Evolutionary conservation across 2,113 vertebrate genomes (phyloP).

Genomic region (Leptodactylus fuscus): DNA sequence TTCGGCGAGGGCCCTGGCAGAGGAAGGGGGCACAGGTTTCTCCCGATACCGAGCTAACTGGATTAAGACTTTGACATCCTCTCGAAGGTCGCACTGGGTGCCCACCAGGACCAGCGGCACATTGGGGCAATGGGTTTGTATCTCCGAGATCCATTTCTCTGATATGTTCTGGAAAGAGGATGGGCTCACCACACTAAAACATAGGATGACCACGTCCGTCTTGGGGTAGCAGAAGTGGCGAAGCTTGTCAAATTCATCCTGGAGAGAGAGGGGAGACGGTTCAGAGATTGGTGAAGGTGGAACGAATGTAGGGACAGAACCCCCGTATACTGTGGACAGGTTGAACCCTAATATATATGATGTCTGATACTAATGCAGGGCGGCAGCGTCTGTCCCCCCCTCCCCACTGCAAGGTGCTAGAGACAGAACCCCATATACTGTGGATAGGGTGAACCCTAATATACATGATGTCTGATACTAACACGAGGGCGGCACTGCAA

Average conservation of each 20-base stretch:
- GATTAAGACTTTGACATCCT: conserved; percentile 82
- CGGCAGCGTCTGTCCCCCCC: no score
- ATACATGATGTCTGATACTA: neutral
- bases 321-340: no score
- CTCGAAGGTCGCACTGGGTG: conserved; percentile 82
- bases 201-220: conserved; percentile 80
- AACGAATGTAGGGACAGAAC: neutral
- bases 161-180: conserved; percentile 83
- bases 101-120: conserved; percentile 80
- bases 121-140: conserved; percentile 77
- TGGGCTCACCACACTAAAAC: conserved; percentile 85
- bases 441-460: no score
- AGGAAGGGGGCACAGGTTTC: conserved; percentile 73
- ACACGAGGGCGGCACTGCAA: neutral
- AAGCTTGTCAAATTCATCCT: conserved; percentile 86
- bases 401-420: no score
- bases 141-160: conserved; percentile 83
- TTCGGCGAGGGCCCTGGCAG: conserved; percentile 73
- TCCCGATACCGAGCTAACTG: conserved; percentile 76
- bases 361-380: neutral
- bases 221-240: conserved; percentile 84
- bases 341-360: neutral
- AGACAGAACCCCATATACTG: no score
- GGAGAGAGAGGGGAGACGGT: conserved; percentile 27
- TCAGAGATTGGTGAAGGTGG: neutral